A percentile compares a stretch with the other conserved stretches of the same genome.
Conservation (phyloP, 2,113 vertebrate genomes). For the Aspiorhynchus laticeps region DNA sequence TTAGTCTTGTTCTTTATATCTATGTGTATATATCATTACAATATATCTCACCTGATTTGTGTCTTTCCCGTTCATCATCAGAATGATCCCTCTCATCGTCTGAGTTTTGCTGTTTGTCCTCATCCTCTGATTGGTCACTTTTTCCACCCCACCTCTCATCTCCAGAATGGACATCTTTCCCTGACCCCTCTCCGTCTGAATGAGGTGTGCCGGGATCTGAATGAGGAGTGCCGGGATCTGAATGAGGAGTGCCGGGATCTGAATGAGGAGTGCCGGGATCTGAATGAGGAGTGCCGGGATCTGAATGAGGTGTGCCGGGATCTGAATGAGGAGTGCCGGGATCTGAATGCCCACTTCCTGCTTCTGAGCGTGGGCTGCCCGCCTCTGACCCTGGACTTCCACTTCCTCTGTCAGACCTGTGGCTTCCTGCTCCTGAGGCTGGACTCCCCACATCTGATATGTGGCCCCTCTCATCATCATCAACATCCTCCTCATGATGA, state of each 20-base stretch:
- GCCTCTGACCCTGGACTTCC: slow-evolving; percentile 55
- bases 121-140: slow-evolving; percentile 92
- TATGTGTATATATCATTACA: no score
- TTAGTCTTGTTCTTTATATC: no score
- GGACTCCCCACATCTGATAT: slow-evolving; percentile 68
- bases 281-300: slow-evolving; percentile 73
- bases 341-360: slow-evolving; percentile 72
- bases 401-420: slow-evolving; percentile 77
- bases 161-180: slow-evolving; percentile 83
- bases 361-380: slow-evolving; percentile 54
- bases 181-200: slow-evolving; percentile 82
- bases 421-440: slow-evolving; percentile 63
- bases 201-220: no score
- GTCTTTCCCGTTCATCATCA: slow-evolving; percentile 77
- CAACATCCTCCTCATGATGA: slow-evolving; percentile 73
- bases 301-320: slow-evolving; percentile 72
- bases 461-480: slow-evolving; percentile 74
- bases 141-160: slow-evolving; percentile 93
- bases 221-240: slow-evolving; percentile 81
- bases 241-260: slow-evolving; percentile 79
- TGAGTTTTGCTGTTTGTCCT: slow-evolving; percentile 86
- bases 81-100: slow-evolving; percentile 85
- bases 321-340: slow-evolving; percentile 82
- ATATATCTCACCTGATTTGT: slow-evolving; percentile 82
- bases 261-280: slow-evolving; percentile 82